Evolutionary conservation across 37 sponge, comb jelly and placozoan genomes (phyloP).

Genomic region (Lycopodina hypogea): DNA sequence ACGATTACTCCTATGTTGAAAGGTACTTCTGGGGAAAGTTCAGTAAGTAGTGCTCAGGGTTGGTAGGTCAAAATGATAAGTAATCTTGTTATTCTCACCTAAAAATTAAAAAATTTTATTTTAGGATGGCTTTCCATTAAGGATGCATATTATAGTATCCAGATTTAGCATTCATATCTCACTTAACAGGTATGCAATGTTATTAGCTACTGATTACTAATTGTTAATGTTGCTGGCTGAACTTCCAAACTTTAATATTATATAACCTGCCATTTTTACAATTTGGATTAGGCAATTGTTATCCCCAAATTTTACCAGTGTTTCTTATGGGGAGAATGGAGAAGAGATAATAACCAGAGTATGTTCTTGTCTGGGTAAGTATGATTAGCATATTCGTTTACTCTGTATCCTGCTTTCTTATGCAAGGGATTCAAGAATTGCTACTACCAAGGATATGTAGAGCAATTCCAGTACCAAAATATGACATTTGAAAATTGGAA

Average conservation of each 20-base stretch:
- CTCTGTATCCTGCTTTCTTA: not conserved
- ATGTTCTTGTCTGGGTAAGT: not conserved
- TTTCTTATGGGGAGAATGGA: conserved; percentile 12
- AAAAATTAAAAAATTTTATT: not conserved
- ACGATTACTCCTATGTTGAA: no score
- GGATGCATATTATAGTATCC: not conserved
- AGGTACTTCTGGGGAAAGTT: no score
- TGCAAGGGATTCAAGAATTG: conserved; percentile 60
- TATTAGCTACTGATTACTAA: not conserved
- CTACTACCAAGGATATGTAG: conserved; percentile 75
- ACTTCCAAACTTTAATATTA: no score
- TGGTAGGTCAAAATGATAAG: no score
- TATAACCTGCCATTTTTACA: no score
- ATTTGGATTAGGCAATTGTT: conserved; percentile 37
- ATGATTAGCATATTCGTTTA: not conserved
- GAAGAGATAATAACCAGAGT: conserved; percentile 13
- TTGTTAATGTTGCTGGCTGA: no score
- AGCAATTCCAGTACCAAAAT: not conserved
- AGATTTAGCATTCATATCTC: not conserved
- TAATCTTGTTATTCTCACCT: no score
- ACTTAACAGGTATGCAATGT: not conserved
- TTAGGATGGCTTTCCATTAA: not conserved
- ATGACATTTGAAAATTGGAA: not conserved
- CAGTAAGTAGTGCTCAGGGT: no score
- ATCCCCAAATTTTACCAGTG: conserved; percentile 22